Conservation (phyloP, 2,797 vertebrate species). For the Sparus aurata region DNA sequence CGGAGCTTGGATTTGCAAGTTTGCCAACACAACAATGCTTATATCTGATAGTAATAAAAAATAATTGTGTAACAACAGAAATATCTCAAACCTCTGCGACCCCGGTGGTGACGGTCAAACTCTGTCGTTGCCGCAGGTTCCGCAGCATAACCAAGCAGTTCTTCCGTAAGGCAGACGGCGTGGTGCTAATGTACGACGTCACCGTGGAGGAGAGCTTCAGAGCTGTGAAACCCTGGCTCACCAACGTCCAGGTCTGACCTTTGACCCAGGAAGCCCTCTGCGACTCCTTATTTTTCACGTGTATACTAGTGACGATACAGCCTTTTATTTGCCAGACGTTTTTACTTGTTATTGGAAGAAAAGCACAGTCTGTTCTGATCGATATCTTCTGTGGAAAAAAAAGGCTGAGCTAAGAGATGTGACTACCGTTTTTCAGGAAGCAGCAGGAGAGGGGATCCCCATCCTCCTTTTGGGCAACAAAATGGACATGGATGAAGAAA, state of each 20-base stretch:
- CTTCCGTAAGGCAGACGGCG: slow-evolving; percentile 93
- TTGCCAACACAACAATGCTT: neutral
- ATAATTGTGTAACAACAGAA: no score
- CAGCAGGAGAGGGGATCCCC: slow-evolving; percentile 87
- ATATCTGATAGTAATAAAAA: no score
- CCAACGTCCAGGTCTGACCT: slow-evolving; percentile 88
- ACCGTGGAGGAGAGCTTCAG: slow-evolving; percentile 90
- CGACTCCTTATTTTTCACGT: no score
- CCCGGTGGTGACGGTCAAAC: neutral
- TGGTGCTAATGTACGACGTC: slow-evolving; percentile 92
- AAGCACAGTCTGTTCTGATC: neutral
- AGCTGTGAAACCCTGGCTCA: slow-evolving; percentile 90
- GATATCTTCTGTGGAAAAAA: neutral
- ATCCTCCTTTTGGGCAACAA: slow-evolving; percentile 94
- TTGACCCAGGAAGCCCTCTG: neutral
- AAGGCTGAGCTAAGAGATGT: neutral
- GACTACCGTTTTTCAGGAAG: slow-evolving; percentile 82
- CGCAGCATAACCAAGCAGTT: slow-evolving; percentile 95
- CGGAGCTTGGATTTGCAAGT: neutral
- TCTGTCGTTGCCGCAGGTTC: slow-evolving; percentile 81
- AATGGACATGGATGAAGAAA: slow-evolving; percentile 88
- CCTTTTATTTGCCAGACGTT: neutral
- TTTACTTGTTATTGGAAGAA: neutral
- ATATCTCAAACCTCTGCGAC: no score
- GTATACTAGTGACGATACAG: no score